These are phyloP conservation scores for Leptopilina boulardi DNA, from an alignment of 1,140 invertebrate genomes.

Conservation along the genomic window DNA sequence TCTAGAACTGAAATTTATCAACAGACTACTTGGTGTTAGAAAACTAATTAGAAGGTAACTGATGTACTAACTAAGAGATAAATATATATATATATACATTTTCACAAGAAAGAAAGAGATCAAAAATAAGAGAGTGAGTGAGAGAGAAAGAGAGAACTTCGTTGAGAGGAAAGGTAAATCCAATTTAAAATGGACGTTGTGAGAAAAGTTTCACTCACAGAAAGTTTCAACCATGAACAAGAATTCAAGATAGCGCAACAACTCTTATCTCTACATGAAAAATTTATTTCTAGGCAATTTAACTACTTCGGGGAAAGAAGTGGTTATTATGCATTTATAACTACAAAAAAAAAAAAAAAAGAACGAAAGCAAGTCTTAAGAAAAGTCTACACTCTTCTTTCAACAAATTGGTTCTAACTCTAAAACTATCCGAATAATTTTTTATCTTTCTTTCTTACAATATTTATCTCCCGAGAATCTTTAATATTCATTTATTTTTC, in stretches of 20 bases:
- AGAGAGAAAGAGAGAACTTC: not conserved
- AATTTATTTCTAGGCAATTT: constrained; percentile 1
- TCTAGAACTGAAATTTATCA: not conserved
- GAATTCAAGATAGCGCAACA: not conserved
- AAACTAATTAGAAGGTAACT: not conserved
- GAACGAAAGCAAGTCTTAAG: not conserved
- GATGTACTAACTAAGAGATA: not conserved
- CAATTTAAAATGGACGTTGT: not conserved
- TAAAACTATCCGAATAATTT: not conserved
- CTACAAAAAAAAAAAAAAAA: not conserved
- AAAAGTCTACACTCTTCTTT: not conserved
- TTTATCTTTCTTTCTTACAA: not conserved
- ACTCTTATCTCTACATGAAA: constrained; percentile 6
- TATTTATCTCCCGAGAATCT: not conserved
- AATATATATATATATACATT: not conserved
- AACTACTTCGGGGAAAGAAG: not conserved
- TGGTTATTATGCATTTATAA: not conserved
- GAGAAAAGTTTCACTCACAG: constrained; percentile 1
- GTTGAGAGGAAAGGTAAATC: not conserved
- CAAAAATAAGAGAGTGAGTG: too few species aligned
- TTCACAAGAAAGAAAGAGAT: not conserved
- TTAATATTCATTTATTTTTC: not conserved
- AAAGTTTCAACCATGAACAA: not conserved
- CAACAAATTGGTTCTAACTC: not conserved
- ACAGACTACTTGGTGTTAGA: not conserved